phyloP scores from a whole-genome alignment of 2,113 vertebrate genomes.

The Trogon surrucura region DNA sequence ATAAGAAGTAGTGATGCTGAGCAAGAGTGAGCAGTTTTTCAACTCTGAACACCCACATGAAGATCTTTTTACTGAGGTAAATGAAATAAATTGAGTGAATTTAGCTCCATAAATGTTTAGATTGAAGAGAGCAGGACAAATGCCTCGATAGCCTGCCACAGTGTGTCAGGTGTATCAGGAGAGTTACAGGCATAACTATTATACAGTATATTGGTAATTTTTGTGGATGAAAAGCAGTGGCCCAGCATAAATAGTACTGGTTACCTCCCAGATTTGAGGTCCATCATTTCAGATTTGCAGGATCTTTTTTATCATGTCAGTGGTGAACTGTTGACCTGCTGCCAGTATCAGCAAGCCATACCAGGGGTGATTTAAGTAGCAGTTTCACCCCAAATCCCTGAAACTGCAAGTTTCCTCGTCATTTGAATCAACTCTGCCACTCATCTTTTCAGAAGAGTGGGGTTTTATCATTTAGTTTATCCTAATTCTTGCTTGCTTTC shows the following conservation, averaged over 20 bases:
- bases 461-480: background rate
- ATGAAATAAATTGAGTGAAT: background rate
- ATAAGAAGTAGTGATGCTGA: background rate
- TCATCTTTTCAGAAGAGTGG: background rate
- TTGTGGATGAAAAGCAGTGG: background rate
- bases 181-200: background rate
- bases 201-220: background rate
- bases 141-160: accelerated
- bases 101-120: background rate
- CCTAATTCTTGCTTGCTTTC: background rate
- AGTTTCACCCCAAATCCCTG: background rate
- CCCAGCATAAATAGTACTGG: background rate
- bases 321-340: background rate
- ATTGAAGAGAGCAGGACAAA: background rate
- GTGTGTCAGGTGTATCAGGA: background rate
- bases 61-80: background rate
- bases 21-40: background rate
- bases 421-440: background rate
- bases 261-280: background rate
- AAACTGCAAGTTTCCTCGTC: background rate
- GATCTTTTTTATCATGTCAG: background rate
- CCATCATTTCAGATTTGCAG: background rate
- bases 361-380: background rate
- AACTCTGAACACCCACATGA: background rate
- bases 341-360: background rate